A percentile compares a stretch with the other conserved stretches of the same genome.
Evolutionary conservation across 2,888 invertebrate genomes (phyloP).

Genomic region (Bimastos eiseni): DNA sequence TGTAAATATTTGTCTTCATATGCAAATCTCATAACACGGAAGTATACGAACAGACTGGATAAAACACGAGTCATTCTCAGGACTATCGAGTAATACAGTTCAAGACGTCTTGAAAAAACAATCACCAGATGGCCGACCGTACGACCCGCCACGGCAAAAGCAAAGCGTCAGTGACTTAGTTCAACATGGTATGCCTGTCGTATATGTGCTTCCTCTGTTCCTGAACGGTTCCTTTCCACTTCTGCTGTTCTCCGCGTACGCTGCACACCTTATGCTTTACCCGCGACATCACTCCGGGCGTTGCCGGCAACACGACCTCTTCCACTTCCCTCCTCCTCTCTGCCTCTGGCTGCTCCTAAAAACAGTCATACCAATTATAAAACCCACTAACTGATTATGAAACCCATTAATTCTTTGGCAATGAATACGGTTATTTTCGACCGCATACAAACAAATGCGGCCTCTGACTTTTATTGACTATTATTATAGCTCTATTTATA

Average conservation of each 20-base stretch:
- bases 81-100: background rate
- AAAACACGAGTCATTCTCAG: background rate
- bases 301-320: background rate
- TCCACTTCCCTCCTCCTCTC: slow-evolving; percentile 17
- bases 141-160: background rate
- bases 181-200: slow-evolving; percentile 95
- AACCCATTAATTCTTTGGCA: too few species aligned
- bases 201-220: slow-evolving; percentile 94
- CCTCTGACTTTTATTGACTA: too few species aligned
- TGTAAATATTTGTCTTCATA: background rate
- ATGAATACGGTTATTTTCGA: background rate
- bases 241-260: slow-evolving; percentile 43
- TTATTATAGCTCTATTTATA: too few species aligned
- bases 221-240: slow-evolving; percentile 79
- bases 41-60: background rate
- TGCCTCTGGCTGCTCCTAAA: slow-evolving; percentile 14
- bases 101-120: background rate
- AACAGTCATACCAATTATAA: background rate
- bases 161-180: slow-evolving; percentile 67
- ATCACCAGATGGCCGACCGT: background rate
- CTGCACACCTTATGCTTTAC: slow-evolving; percentile 31
- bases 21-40: background rate
- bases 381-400: too few species aligned
- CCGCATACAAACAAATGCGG: background rate
- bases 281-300: slow-evolving; percentile 23